Conservation (phyloP, 2,888 invertebrate genomes). For the Tetranychus truncatus region DNA sequence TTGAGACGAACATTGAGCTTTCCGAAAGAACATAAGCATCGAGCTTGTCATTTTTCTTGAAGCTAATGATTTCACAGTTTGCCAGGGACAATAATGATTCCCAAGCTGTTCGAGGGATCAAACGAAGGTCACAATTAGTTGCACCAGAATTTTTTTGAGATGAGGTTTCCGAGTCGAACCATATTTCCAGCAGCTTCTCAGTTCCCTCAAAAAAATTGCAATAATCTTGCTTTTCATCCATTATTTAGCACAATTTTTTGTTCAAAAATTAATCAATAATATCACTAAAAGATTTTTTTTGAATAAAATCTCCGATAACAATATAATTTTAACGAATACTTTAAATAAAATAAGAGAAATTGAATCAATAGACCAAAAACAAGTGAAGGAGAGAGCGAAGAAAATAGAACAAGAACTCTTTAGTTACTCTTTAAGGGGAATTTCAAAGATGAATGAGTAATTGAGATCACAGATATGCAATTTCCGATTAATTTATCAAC, state of each 20-base stretch:
- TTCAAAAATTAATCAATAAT: no score
- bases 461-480: no score
- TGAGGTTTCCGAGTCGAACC: conserved; percentile 48
- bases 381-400: no score
- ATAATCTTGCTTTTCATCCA: neutral
- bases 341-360: no score
- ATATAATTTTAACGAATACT: no score
- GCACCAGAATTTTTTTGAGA: conserved; percentile 33
- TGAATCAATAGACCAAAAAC: no score
- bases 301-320: no score
- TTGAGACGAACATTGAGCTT: conserved; percentile 94
- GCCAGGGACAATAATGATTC: conserved; percentile 73
- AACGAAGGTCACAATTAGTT: conserved; percentile 52
- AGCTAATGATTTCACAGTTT: conserved; percentile 87
- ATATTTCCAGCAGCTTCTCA: conserved; percentile 91
- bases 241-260: neutral
- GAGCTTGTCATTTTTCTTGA: conserved; percentile 64
- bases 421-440: no score
- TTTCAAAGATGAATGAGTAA: no score
- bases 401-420: no score
- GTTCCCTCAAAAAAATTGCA: conserved; percentile 63
- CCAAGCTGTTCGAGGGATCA: conserved; percentile 49
- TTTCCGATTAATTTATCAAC: no score
- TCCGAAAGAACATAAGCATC: conserved; percentile 94
- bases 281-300: no score